These are phyloP conservation scores for Neodontobutis hainanensis DNA, from an alignment of 2,113 vertebrate species.

Conservation along the genomic window DNA sequence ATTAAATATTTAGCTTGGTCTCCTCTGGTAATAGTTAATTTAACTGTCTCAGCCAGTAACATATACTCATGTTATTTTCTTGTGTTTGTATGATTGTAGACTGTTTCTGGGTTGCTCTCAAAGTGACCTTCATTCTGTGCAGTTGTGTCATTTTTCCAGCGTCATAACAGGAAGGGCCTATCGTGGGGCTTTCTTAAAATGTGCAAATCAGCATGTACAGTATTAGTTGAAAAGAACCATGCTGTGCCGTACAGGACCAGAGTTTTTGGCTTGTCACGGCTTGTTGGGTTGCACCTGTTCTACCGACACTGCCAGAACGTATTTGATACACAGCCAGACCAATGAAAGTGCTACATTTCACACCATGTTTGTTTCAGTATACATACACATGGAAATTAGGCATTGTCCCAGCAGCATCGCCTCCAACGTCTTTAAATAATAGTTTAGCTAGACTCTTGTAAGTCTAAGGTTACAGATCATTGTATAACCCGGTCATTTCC, in stretches of 20 bases:
- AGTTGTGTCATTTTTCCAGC: neutral
- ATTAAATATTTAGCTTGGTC: too few relatives aligned
- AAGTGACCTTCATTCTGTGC: neutral
- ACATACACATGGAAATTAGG: constrained; percentile 29
- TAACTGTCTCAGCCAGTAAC: too few relatives aligned
- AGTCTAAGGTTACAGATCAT: too few relatives aligned
- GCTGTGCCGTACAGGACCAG: neutral
- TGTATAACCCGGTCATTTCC: too few relatives aligned
- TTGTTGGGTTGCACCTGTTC: constrained; percentile 43
- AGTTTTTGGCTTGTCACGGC: neutral
- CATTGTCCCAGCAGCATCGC: constrained; percentile 22
- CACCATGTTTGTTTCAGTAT: constrained; percentile 43
- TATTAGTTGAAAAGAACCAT: neutral
- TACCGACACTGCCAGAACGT: constrained; percentile 33
- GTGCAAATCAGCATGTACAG: constrained; percentile 6
- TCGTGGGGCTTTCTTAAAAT: neutral
- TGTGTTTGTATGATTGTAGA: neutral
- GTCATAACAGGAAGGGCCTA: neutral
- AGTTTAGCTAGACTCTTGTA: constrained; percentile 10
- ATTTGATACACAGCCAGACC: constrained; percentile 35
- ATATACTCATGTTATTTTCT: too few relatives aligned
- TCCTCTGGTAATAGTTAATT: too few relatives aligned
- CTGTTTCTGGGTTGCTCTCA: neutral
- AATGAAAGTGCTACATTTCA: constrained; percentile 55
- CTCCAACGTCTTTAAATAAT: constrained; percentile 12